Evolutionary conservation across 2,888 invertebrate species (phyloP).

Genomic region (Drosophila lutescens): DNA sequence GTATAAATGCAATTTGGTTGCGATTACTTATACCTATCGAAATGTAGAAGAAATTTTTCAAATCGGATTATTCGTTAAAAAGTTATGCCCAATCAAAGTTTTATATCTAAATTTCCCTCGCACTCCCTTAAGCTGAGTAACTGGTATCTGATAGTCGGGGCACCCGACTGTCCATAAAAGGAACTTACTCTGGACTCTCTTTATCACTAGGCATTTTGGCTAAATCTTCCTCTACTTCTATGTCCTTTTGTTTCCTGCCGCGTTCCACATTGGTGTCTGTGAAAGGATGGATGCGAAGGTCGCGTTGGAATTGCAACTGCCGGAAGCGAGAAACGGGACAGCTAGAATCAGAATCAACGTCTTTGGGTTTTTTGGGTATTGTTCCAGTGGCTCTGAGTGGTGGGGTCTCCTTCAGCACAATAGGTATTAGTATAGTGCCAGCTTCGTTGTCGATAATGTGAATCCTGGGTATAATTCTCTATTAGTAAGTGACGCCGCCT

Average conservation of each 20-base stretch:
- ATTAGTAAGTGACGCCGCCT: conserved; percentile 30
- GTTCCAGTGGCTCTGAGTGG: conserved; percentile 29
- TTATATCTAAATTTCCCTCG: too few species aligned
- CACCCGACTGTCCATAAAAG: too few species aligned
- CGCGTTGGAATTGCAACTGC: conserved; percentile 49
- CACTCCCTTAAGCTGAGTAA: too few species aligned
- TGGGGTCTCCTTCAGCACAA: conserved; percentile 12
- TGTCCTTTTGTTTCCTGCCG: conserved; percentile 27
- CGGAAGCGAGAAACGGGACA: conserved; percentile 28
- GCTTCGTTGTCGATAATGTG: conserved; percentile 51
- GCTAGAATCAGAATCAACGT: not conserved
- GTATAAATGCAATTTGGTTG: too few species aligned
- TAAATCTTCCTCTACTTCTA: conserved; percentile 22
- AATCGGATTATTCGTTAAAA: too few species aligned
- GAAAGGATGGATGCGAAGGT: conserved; percentile 58
- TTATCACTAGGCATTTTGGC: conserved; percentile 69
- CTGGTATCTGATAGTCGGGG: too few species aligned
- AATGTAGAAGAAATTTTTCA: too few species aligned
- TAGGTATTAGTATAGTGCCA: conserved; percentile 57
- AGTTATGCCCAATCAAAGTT: too few species aligned
- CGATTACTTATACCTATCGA: too few species aligned
- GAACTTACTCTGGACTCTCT: conserved; percentile 76
- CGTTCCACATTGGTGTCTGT: conserved; percentile 73
- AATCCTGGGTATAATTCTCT: conserved; percentile 29
- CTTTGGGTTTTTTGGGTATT: conserved; percentile 27